Evolutionary conservation across 2,113 vertebrate species (phyloP).

Genomic region (Podarcis raffonei): DNA sequence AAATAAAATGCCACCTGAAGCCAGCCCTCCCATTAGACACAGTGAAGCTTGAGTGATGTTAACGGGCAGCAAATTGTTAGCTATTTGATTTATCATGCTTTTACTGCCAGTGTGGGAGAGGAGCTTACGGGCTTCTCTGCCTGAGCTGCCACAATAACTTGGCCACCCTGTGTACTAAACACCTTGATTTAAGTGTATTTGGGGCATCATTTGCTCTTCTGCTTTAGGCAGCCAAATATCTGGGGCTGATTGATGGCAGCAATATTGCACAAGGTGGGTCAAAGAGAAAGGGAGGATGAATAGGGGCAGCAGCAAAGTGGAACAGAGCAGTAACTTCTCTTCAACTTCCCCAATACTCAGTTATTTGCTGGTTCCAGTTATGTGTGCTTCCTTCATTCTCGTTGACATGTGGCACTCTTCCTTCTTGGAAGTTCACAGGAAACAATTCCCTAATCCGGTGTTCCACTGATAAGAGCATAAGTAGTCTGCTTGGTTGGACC

Average conservation of each 20-base stretch:
- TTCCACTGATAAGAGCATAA: background rate
- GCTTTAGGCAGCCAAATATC: too few species aligned
- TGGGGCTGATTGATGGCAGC: background rate
- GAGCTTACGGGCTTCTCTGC: too few species aligned
- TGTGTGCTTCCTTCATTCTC: background rate
- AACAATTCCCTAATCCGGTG: background rate
- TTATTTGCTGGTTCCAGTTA: background rate
- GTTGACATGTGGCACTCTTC: background rate
- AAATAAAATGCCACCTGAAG: background rate
- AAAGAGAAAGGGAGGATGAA: background rate
- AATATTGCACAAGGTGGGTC: background rate
- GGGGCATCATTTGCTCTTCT: too few species aligned
- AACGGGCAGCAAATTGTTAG: too few species aligned
- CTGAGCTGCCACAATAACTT: too few species aligned
- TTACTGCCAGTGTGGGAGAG: too few species aligned
- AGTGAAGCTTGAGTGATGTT: background rate
- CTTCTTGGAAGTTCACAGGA: background rate
- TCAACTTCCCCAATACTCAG: background rate
- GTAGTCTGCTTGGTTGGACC: too few species aligned
- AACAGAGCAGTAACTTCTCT: background rate
- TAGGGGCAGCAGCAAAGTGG: background rate
- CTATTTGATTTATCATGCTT: too few species aligned
- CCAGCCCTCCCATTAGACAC: background rate
- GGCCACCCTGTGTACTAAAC: too few species aligned
- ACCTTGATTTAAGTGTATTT: too few species aligned